Evolutionary conservation across 2,888 invertebrate genomes (phyloP).

Genomic region (Amitus sp.): DNA sequence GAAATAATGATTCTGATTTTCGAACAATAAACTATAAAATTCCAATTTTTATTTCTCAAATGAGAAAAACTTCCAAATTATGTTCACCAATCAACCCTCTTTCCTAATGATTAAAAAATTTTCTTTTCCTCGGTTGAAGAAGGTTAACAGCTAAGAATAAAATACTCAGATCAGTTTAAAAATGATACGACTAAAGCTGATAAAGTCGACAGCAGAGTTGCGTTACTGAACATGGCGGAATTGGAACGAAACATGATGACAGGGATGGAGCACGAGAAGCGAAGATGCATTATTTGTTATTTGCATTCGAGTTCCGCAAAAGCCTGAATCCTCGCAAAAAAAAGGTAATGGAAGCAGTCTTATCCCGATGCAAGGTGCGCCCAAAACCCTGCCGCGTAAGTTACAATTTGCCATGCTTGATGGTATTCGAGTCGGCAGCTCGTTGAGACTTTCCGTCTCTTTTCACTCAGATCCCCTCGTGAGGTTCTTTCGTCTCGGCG

Average conservation of each 20-base stretch:
- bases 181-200: no score
- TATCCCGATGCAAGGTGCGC: conserved; percentile 18
- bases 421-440: conserved; percentile 30
- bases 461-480: conserved; percentile 6
- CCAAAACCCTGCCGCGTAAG: conserved; percentile 36
- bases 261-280: neutral
- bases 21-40: no score
- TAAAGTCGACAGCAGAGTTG: no score
- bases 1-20: no score
- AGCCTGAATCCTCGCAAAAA: conserved; percentile 5
- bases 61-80: no score
- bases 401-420: conserved; percentile 35
- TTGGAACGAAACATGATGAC: neutral
- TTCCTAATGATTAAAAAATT: no score
- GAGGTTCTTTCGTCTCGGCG: conserved; percentile 6
- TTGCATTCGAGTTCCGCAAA: neutral
- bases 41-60: no score
- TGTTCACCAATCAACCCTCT: no score
- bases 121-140: no score
- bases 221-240: no score
- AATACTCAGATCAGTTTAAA: no score
- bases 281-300: conserved; percentile 1
- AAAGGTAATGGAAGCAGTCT: conserved; percentile 18
- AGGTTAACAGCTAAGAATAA: no score
- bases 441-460: conserved; percentile 30